Evolutionary conservation across 1,140 invertebrate genomes (phyloP), one percentile per base, ranked within the genome.

Genomic region (Drosophila varians): DNA sequence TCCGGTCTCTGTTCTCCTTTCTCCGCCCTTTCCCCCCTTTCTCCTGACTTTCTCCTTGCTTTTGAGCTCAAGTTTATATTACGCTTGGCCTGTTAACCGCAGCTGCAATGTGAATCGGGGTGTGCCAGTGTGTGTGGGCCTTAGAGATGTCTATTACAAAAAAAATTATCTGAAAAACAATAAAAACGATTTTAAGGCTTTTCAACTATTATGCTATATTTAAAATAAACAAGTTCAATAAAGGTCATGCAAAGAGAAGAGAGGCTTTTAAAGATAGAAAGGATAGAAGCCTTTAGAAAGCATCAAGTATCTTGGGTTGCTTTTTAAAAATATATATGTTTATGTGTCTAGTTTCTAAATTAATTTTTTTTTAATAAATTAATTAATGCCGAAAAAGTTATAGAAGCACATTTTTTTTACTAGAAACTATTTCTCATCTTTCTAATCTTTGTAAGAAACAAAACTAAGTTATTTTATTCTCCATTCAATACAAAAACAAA

Each of bases 41-140:
- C 19, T 21, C 4, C 11, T 31, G 48, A 42, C 45, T 47, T 54
- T 52, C 52, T 54, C 57, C 57, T 60, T 57, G 77, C 76, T 86
- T 80, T 77, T 77, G 61, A 86, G 82, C 79, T 80, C 76, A 86
- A 86, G 80, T 86, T 86, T 86, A 86, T 80, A 86, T 80, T 86
- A 86, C 80, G 80, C 80, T 79, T 87, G 76, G 82, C 82, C 80
- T 86, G 82, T 87, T 80, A 86, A 86, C 77, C 75, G 82, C 80
- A 80, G 77, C 76, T 79, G 73, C 68, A 77, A 19, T 54, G 34
- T 21, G 52, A 40, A 51, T 55, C 46, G 26, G 52, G 34, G 43
- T 61, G 45, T 51, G 26, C 11, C 11, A 43, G 45, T 56, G 38
- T 19, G 18, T 58, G 51, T 62, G 66, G 36, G 48, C 51, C 40